phyloP scores from a whole-genome alignment of 1,140 invertebrate genomes.

The Cephus cinctus region DNA sequence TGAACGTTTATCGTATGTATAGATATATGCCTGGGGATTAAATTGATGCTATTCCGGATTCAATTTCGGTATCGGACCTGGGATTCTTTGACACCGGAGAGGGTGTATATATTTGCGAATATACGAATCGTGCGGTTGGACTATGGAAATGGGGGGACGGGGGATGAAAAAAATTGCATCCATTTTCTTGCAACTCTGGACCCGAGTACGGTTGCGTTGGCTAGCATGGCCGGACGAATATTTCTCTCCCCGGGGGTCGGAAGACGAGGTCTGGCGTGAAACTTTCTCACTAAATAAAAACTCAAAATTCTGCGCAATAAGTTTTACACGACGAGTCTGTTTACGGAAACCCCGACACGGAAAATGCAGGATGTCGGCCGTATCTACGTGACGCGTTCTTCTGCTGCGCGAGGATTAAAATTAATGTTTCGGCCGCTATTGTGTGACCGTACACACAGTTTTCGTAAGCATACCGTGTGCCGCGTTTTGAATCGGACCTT shows the following conservation, averaged over 20 bases:
- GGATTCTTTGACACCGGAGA: too few relatives aligned
- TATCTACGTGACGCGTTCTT: conserved; percentile 20
- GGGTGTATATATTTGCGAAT: too few relatives aligned
- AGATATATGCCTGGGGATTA: too few relatives aligned
- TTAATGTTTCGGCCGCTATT: conserved; percentile 37
- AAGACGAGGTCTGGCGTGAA: conserved; percentile 26
- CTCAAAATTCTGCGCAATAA: conserved; percentile 33
- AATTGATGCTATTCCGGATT: too few relatives aligned
- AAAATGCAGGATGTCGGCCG: conserved; percentile 21
- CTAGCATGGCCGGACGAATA: conserved; percentile 20
- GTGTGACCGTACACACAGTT: too few relatives aligned
- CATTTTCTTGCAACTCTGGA: background rate
- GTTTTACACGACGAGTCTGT: conserved; percentile 27
- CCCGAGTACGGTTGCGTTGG: background rate
- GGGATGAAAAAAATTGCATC: background rate
- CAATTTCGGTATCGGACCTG: too few relatives aligned
- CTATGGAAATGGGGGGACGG: too few relatives aligned
- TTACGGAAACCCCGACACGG: conserved; percentile 26
- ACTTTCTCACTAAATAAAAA: conserved; percentile 39
- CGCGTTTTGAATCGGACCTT: too few relatives aligned
- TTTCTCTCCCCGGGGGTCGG: conserved; percentile 17
- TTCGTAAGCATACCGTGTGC: too few relatives aligned
- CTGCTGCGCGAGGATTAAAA: conserved; percentile 28
- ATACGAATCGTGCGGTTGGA: too few relatives aligned
- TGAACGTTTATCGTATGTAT: too few relatives aligned